A percentile compares a stretch with the other conserved stretches of the same genome.
Conservation (phyloP, 2,797 vertebrate species). For the Pseudochirops corinnae region DNA sequence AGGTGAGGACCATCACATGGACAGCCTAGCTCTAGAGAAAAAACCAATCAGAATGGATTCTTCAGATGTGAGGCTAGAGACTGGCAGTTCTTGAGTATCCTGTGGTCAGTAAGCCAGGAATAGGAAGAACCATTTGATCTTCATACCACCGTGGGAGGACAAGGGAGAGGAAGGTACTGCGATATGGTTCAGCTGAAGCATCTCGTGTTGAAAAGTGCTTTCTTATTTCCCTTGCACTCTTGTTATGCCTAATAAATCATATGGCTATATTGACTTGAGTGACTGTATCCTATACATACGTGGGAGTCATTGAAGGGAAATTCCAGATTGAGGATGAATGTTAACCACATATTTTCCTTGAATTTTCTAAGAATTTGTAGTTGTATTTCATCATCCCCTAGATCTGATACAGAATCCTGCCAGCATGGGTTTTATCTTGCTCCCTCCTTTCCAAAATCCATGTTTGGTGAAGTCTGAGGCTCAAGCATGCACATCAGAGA, state of each 20-base stretch:
- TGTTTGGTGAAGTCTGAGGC: background rate
- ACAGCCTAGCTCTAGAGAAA: background rate
- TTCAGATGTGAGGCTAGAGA: background rate
- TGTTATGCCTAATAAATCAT: background rate
- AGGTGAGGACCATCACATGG: background rate
- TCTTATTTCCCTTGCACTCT: background rate
- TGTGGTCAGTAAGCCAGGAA: background rate
- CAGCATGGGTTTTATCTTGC: background rate
- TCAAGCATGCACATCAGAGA: background rate
- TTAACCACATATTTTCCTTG: background rate
- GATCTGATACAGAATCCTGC: background rate
- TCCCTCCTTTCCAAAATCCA: background rate
- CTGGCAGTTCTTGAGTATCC: background rate
- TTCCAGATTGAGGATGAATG: background rate
- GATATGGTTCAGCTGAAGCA: background rate
- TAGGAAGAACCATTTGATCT: background rate
- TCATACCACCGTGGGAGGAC: background rate
- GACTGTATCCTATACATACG: background rate
- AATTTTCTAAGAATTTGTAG: background rate
- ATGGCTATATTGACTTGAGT: background rate
- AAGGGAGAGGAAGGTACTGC: background rate
- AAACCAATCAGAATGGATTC: background rate
- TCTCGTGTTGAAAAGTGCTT: background rate
- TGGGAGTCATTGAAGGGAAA: background rate
- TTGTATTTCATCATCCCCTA: background rate